Conservation (phyloP, 1,140 invertebrate species). For the Philopotamus ludificatus region DNA sequence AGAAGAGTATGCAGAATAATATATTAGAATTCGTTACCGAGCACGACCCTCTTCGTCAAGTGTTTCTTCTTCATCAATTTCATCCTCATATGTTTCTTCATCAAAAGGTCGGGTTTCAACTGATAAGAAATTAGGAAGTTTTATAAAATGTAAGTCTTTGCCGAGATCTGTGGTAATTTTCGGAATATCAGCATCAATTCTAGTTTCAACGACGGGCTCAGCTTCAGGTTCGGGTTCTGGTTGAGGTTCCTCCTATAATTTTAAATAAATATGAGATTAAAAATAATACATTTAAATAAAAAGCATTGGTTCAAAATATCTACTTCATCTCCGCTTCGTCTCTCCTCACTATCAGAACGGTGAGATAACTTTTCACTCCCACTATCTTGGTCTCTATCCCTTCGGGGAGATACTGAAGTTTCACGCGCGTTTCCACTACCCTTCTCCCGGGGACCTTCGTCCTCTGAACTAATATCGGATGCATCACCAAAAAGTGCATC, state of each 20-base stretch:
- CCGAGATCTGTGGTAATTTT: conserved; percentile 91
- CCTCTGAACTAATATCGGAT: conserved; percentile 84
- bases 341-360: conserved; percentile 47
- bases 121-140: conserved; percentile 89
- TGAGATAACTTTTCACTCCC: conserved; percentile 43
- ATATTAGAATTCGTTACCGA: conserved; percentile 51
- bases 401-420: conserved; percentile 46
- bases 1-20: neutral
- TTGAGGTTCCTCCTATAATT: conserved; percentile 47
- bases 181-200: conserved; percentile 95
- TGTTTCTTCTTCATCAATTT: conserved; percentile 98
- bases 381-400: conserved; percentile 45
- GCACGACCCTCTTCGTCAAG: conserved; percentile 96
- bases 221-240: conserved; percentile 72
- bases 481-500: conserved; percentile 91
- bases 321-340: conserved; percentile 55
- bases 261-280: conserved; percentile 18
- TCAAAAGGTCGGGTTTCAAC: conserved; percentile 94
- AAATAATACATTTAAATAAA: conserved; percentile 18
- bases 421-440: conserved; percentile 43
- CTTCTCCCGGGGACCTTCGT: conserved; percentile 70
- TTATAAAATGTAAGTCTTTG: conserved; percentile 91
- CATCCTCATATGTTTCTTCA: conserved; percentile 93
- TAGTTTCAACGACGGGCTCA: conserved; percentile 82
- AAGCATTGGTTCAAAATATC: conserved; percentile 40